Conservation (phyloP, 2,797 vertebrate species). For the Acipenser transmontanus region DNA sequence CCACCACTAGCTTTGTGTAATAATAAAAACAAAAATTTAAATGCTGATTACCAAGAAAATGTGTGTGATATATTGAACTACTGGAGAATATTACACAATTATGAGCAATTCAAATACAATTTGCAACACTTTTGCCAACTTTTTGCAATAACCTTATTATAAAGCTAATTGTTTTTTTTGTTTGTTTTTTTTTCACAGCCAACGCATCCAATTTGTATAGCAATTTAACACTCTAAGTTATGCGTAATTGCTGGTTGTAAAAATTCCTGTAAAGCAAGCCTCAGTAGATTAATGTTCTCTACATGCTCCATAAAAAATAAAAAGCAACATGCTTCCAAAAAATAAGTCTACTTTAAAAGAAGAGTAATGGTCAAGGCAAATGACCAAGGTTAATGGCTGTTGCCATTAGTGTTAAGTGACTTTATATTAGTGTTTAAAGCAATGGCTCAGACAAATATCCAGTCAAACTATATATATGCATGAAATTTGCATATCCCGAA, state of each 20-base stretch:
- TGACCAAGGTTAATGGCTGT: too few species aligned
- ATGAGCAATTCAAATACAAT: slow-evolving; percentile 6
- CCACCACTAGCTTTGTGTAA: too few species aligned
- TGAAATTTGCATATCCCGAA: too few species aligned
- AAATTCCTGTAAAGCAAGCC: too few species aligned
- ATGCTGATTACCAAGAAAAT: slow-evolving; percentile 6
- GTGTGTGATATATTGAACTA: slow-evolving; percentile 7
- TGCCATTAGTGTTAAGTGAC: too few species aligned
- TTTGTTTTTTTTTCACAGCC: background rate
- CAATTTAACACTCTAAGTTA: background rate
- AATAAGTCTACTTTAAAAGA: background rate
- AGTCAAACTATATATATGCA: too few species aligned
- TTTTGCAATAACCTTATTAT: background rate
- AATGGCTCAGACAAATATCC: too few species aligned
- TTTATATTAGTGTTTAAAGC: too few species aligned
- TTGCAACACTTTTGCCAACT: slow-evolving; percentile 8
- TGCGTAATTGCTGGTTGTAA: background rate
- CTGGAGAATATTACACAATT: background rate
- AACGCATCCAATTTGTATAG: background rate
- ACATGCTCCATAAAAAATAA: too few species aligned
- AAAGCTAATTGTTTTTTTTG: background rate
- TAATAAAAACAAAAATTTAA: background rate
- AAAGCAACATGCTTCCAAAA: background rate
- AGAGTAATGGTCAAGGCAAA: too few species aligned
- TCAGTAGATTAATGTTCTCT: too few species aligned